phyloP scores from a whole-genome alignment of 2,113 vertebrate genomes.

The Noctilio leporinus region DNA sequence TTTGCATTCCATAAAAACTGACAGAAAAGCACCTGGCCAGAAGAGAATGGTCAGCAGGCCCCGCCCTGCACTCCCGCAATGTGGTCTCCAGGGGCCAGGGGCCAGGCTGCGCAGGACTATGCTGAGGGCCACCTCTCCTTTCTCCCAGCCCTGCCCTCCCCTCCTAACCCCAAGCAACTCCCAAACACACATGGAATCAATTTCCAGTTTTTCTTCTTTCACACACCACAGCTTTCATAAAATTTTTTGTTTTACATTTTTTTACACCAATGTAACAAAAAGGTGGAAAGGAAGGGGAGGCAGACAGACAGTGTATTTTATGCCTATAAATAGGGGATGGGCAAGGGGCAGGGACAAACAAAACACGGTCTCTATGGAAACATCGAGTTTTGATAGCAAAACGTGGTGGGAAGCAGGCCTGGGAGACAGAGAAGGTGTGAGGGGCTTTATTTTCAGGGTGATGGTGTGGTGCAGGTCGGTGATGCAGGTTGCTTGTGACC shows the following conservation, averaged over 20 bases:
- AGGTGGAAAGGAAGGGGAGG: constrained; percentile 65
- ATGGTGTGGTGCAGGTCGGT: constrained; percentile 57
- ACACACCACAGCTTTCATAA: constrained; percentile 84
- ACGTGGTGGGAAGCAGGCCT: constrained; percentile 78
- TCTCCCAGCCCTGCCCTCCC: constrained; percentile 30
- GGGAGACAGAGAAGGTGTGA: constrained; percentile 75
- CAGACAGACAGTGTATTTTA: constrained; percentile 68
- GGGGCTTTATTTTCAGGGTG: constrained; percentile 81
- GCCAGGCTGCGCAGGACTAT: constrained; percentile 33
- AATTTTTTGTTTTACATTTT: constrained; percentile 84
- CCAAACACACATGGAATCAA: constrained; percentile 77
- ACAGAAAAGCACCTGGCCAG: constrained; percentile 80
- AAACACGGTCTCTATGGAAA: constrained; percentile 71
- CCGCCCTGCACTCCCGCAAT: background rate
- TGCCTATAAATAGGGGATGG: constrained; percentile 67
- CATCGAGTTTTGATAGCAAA: constrained; percentile 52
- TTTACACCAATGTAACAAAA: constrained; percentile 86
- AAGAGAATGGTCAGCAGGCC: constrained; percentile 67
- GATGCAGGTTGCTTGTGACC: constrained; percentile 69
- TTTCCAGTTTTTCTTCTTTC: constrained; percentile 79
- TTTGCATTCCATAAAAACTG: constrained; percentile 84
- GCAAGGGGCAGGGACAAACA: background rate
- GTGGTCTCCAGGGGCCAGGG: constrained; percentile 49
- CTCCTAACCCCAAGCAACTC: constrained; percentile 66
- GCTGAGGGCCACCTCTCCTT: background rate